Evolutionary conservation across 2,888 invertebrate species (phyloP).

Genomic region (Leucoma salicis): DNA sequence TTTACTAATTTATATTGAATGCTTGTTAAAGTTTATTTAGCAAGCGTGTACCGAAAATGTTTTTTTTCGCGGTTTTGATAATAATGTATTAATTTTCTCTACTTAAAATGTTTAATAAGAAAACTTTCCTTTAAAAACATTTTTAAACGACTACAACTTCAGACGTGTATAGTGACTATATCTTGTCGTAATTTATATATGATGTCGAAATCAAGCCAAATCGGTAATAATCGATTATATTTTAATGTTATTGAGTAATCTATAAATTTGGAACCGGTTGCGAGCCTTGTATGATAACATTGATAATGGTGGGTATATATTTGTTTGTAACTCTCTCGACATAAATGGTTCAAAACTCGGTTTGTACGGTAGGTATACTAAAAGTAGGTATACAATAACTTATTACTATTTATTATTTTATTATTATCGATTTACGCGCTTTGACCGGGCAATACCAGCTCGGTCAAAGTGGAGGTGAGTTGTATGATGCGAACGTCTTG

Average conservation of each 20-base stretch:
- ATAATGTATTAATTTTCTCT: too few relatives aligned
- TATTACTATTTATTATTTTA: conserved; percentile 20
- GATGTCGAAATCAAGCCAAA: background rate
- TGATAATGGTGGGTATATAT: conserved; percentile 56
- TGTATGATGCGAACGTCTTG: conserved; percentile 13
- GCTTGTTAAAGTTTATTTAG: too few relatives aligned
- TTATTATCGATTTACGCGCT: conserved; percentile 16
- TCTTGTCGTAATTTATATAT: background rate
- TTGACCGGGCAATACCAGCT: conserved; percentile 11
- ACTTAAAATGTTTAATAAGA: too few relatives aligned
- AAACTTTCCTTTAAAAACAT: too few relatives aligned
- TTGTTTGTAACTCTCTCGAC: conserved; percentile 24
- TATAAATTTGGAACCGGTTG: background rate
- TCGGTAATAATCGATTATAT: background rate
- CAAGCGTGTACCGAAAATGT: too few relatives aligned
- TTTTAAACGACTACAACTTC: too few relatives aligned
- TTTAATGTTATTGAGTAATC: too few relatives aligned
- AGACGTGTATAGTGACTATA: too few relatives aligned
- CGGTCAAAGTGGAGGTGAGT: conserved; percentile 24
- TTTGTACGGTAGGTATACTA: conserved; percentile 38
- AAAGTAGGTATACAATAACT: conserved; percentile 29
- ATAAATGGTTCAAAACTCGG: conserved; percentile 23
- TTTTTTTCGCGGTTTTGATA: too few relatives aligned
- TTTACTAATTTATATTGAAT: too few relatives aligned
- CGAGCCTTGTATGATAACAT: background rate